phyloP scores from a whole-genome alignment of 2,113 vertebrate genomes.

The Natator depressus region DNA sequence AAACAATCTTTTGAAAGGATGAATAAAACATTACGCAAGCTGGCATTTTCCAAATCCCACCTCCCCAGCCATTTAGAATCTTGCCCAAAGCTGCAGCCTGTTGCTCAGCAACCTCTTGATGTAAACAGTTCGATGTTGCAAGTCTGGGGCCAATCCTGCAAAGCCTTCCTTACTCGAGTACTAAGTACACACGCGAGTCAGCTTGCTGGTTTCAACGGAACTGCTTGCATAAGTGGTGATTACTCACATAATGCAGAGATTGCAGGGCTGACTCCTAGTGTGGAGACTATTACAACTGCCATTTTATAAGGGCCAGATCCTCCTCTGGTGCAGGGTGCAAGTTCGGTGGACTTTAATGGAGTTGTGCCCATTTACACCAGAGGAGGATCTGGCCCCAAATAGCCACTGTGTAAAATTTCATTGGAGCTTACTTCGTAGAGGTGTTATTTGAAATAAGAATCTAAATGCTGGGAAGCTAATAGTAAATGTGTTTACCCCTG shows the following conservation, averaged over 20 bases:
- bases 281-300: neutral
- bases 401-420: neutral
- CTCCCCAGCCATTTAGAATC: neutral
- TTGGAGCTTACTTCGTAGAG: neutral
- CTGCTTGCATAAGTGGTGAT: neutral
- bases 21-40: constrained; percentile 57
- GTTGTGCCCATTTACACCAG: neutral
- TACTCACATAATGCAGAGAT: neutral
- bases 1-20: constrained; percentile 25
- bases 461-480: neutral
- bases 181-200: neutral
- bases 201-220: neutral
- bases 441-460: neutral
- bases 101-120: neutral
- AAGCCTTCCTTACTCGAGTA: neutral
- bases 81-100: neutral
- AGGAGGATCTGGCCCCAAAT: neutral
- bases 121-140: neutral
- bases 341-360: neutral
- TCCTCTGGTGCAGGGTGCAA: neutral
- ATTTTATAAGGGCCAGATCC: neutral
- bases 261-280: neutral
- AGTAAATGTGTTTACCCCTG: neutral
- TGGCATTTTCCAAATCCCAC: constrained; percentile 14
- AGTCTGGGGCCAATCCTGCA: neutral